Evolutionary conservation across 2,113 vertebrate species (phyloP).

Genomic region (Aythya baeri): DNA sequence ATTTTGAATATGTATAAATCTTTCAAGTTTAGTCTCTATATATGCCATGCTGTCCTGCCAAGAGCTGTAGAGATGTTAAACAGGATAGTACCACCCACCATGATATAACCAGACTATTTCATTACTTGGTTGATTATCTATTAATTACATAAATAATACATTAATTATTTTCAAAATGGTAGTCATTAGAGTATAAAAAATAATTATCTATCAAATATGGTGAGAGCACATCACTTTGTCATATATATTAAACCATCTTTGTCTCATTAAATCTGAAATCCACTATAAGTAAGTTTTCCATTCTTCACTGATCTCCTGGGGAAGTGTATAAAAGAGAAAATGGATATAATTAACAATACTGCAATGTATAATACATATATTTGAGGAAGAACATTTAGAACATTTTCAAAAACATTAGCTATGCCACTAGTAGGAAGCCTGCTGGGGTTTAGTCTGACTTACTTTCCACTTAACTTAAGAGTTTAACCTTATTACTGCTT

Average conservation of each 20-base stretch:
- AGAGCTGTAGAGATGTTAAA: background rate
- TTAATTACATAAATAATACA: conserved; percentile 56
- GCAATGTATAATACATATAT: conserved; percentile 59
- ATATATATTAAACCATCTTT: conserved; percentile 50
- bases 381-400: conserved; percentile 59
- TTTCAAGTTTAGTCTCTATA: background rate
- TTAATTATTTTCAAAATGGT: conserved; percentile 61
- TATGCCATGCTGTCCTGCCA: background rate
- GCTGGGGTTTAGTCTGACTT: conserved; percentile 64
- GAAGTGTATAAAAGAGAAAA: conserved; percentile 61
- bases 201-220: conserved; percentile 46
- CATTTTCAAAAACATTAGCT: conserved; percentile 64
- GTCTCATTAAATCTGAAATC: conserved; percentile 69
- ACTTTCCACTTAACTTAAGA: conserved; percentile 60
- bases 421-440: conserved; percentile 50
- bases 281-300: conserved; percentile 56
- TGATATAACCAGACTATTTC: background rate
- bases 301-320: conserved; percentile 64
- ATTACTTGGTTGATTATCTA: conserved; percentile 16
- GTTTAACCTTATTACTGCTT: conserved; percentile 54
- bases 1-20: background rate
- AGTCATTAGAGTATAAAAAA: conserved; percentile 58
- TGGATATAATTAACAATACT: conserved; percentile 66
- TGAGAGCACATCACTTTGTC: conserved; percentile 32
- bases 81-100: background rate